Percentiles rank a stretch among this genome's conserved stretches.
These are phyloP conservation scores for Gasterosteus aculeatus DNA, from an alignment of 2,113 vertebrate genomes.

Conservation along the genomic window DNA sequence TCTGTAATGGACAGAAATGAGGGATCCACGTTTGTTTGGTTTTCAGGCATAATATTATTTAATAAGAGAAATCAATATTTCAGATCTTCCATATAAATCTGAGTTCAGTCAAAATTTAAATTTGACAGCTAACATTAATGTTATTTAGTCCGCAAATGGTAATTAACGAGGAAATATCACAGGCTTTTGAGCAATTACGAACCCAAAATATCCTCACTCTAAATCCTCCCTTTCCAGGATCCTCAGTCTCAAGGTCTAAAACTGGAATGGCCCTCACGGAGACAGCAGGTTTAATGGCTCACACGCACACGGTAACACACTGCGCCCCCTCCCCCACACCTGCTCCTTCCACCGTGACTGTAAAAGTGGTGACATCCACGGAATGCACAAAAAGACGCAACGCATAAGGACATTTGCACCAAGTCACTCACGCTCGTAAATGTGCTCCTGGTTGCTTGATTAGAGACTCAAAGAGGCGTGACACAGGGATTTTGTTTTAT, in stretches of 20 bases:
- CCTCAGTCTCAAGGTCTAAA: not conserved
- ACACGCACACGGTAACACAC: conserved; percentile 5
- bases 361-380: conserved; percentile 16
- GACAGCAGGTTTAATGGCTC: not conserved
- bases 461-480: conserved; percentile 45
- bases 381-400: conserved; percentile 29
- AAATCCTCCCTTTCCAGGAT: not conserved
- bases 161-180: not conserved
- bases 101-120: not conserved
- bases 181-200: not conserved
- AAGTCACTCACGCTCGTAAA: conserved; percentile 34
- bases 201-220: not conserved
- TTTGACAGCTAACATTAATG: not conserved
- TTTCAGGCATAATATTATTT: not conserved
- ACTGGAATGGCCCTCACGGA: not conserved
- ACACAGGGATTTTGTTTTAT: conserved; percentile 12
- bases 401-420: conserved; percentile 27
- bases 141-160: not conserved
- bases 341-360: conserved; percentile 22
- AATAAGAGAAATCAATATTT: not conserved
- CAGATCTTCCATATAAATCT: not conserved
- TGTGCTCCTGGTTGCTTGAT: conserved; percentile 62
- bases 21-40: not conserved
- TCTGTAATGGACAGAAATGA: not conserved
- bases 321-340: conserved; percentile 13